Evolutionary conservation across 2,113 vertebrate species (phyloP).

Genomic region (Barnardius zonarius): DNA sequence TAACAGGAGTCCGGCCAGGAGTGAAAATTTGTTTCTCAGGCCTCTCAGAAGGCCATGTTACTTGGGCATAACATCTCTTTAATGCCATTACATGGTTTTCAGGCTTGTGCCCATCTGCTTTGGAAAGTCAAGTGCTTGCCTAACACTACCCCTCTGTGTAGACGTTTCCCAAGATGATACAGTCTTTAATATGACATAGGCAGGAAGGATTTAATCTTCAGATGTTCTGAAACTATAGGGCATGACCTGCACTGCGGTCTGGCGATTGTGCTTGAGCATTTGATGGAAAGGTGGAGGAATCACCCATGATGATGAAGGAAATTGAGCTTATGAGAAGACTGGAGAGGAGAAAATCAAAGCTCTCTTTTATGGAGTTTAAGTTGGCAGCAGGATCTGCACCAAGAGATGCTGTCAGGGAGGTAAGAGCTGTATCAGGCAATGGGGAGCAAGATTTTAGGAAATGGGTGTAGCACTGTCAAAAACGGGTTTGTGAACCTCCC

Average conservation of each 20-base stretch:
- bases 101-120: background rate
- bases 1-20: background rate
- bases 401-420: background rate
- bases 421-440: background rate
- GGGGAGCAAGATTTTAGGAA: background rate
- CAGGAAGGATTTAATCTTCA: background rate
- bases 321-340: background rate
- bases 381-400: background rate
- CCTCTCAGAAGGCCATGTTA: background rate
- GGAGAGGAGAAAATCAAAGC: background rate
- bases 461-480: background rate
- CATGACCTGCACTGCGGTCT: background rate
- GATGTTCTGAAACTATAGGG: background rate
- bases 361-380: background rate
- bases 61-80: background rate
- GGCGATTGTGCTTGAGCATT: background rate
- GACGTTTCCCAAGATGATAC: background rate
- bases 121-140: background rate
- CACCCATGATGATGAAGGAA: fast-evolving
- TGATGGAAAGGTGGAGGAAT: background rate
- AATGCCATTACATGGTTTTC: background rate
- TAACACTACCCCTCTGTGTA: background rate
- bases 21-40: background rate
- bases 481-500: background rate
- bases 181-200: background rate